Percentiles rank a stretch among this genome's conserved stretches.
Evolutionary conservation across 2,113 vertebrate species (phyloP).

Genomic region (Xiphias gladius): DNA sequence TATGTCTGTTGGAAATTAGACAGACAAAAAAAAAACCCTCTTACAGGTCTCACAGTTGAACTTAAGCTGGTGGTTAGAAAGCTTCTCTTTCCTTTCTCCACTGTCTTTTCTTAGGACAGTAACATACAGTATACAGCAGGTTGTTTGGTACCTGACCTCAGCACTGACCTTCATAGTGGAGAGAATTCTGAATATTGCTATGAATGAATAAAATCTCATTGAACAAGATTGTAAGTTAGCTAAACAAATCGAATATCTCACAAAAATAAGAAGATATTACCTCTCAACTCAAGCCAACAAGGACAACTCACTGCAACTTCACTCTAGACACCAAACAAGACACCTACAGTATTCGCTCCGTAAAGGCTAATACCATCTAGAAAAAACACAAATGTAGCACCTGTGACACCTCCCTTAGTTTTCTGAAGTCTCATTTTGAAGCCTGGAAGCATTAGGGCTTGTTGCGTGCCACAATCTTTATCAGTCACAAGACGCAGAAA

Average conservation of each 20-base stretch:
- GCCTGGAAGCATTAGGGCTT: neutral
- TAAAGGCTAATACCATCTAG: neutral
- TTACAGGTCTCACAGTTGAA: neutral
- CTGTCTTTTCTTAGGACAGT: constrained; percentile 6
- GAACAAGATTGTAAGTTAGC: neutral
- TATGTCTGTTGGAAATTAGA: constrained; percentile 18
- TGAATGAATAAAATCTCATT: too few species aligned
- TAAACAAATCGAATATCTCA: neutral
- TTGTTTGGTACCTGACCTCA: constrained; percentile 3
- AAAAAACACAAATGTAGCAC: neutral
- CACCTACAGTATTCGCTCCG: neutral
- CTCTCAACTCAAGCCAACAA: constrained; percentile 3
- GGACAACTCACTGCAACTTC: neutral
- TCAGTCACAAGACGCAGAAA: neutral
- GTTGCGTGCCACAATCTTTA: neutral
- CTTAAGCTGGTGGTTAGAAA: constrained; percentile 26
- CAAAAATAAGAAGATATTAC: neutral
- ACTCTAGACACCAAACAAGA: neutral
- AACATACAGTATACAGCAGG: neutral
- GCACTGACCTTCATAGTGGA: neutral
- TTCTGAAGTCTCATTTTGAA: constrained; percentile 1
- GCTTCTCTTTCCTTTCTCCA: constrained; percentile 20
- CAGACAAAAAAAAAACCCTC: neutral
- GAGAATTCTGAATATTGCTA: neutral
- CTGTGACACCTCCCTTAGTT: neutral